Conservation (phyloP, 2,888 invertebrate species). For the Cheilosia vulpina region DNA sequence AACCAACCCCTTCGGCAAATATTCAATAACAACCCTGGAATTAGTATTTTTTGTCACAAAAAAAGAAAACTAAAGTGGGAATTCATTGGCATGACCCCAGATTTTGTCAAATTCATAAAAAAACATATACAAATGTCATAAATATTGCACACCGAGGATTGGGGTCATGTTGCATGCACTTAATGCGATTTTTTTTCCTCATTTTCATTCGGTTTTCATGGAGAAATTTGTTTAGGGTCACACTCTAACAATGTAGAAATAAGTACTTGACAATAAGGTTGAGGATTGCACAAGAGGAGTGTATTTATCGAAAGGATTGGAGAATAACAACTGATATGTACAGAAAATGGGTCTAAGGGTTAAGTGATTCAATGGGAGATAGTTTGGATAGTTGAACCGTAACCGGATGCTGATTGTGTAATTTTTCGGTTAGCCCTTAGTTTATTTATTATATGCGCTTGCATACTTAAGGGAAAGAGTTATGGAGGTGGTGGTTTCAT, state of each 20-base stretch:
- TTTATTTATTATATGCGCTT: background rate
- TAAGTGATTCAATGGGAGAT: slow-evolving; percentile 50
- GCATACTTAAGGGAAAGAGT: slow-evolving; percentile 27
- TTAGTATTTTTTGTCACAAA: slow-evolving; percentile 42
- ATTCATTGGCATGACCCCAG: slow-evolving; percentile 48
- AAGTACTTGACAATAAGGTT: slow-evolving; percentile 68
- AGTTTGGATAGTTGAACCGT: slow-evolving; percentile 42
- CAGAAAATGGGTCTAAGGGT: slow-evolving; percentile 60
- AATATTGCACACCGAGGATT: slow-evolving; percentile 45
- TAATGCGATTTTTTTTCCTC: slow-evolving; percentile 21
- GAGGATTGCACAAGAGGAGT: slow-evolving; percentile 12
- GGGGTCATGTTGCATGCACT: slow-evolving; percentile 67
- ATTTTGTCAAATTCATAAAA: slow-evolving; percentile 53
- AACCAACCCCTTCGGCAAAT: slow-evolving; percentile 16
- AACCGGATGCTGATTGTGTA: slow-evolving; percentile 50
- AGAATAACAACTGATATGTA: slow-evolving; percentile 1
- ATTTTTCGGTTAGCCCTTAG: slow-evolving; percentile 27
- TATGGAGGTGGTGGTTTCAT: slow-evolving; percentile 26
- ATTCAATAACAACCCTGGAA: slow-evolving; percentile 65
- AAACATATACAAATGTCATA: slow-evolving; percentile 66
- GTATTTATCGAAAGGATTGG: slow-evolving; percentile 57
- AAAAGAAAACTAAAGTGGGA: background rate
- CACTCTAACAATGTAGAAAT: slow-evolving; percentile 32
- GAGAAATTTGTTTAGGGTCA: slow-evolving; percentile 66
- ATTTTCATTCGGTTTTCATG: slow-evolving; percentile 12